Percentiles rank a stretch among this genome's conserved stretches.
These are phyloP conservation scores for Ashinkailepas kermadecensis DNA, from an alignment of 2,888 invertebrate species.

Conservation along the genomic window DNA sequence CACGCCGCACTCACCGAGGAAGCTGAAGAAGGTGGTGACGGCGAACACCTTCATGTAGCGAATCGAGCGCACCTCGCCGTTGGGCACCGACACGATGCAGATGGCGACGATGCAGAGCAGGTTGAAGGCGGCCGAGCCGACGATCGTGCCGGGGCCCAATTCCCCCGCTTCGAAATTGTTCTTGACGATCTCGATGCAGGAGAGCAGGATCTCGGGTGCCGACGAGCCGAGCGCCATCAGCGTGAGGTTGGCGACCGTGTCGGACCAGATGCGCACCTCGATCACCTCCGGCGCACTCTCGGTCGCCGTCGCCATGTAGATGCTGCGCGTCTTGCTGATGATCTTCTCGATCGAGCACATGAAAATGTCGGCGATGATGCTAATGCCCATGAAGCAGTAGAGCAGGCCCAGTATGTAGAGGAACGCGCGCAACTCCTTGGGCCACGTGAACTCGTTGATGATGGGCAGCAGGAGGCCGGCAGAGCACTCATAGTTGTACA, in stretches of 20 bases:
- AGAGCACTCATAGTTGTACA: constrained; percentile 31
- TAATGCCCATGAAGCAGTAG: constrained; percentile 51
- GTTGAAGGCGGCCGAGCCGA: constrained; percentile 54
- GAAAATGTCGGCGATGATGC: constrained; percentile 53
- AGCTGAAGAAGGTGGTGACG: constrained; percentile 45
- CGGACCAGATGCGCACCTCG: constrained; percentile 48
- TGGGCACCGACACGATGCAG: constrained; percentile 47
- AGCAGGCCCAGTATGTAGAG: constrained; percentile 48
- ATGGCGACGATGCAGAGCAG: constrained; percentile 49
- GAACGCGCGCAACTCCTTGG: constrained; percentile 40
- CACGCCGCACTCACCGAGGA: constrained; percentile 8
- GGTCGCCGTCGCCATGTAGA: constrained; percentile 35
- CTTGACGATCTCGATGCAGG: constrained; percentile 48
- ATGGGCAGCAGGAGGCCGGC: constrained; percentile 45
- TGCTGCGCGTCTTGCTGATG: constrained; percentile 47
- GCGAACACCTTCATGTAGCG: constrained; percentile 41
- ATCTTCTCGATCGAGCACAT: constrained; percentile 53
- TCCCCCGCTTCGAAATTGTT: constrained; percentile 44
- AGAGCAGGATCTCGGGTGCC: constrained; percentile 51
- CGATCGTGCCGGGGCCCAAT: constrained; percentile 52
- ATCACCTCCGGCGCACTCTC: constrained; percentile 45
- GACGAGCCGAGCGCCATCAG: constrained; percentile 52
- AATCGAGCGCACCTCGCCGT: constrained; percentile 41
- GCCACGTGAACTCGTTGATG: constrained; percentile 47
- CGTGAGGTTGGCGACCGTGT: constrained; percentile 52